Evolutionary conservation across 2,888 invertebrate genomes (phyloP), one percentile per base, ranked within the genome.

Genomic region (Pegoplata infirma): DNA sequence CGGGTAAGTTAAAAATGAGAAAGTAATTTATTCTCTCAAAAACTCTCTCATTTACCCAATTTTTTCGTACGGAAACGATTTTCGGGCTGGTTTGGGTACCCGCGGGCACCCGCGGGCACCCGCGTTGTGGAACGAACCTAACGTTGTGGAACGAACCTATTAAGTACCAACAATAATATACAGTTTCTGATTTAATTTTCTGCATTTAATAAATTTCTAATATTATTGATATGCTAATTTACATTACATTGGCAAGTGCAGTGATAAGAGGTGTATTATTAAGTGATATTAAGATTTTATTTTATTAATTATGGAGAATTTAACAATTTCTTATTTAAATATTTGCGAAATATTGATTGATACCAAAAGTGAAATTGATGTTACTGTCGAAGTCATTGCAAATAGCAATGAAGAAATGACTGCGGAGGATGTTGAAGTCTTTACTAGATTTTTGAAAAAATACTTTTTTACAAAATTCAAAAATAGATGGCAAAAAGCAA

Each of bases 161-260:
- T 61, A 61, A 47, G 47, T 61, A 47, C 8, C 32, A 61, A 61
- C 47, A 47, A 61, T 17, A 47, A 49, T 32, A 61, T 47, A 28
- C 46, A 47, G 61, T 61, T 47, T 61, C 61, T 61, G 61, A 61
- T 28, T 61, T 28, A 25, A 47, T 46, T 59, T 59, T 59, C 46
- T 59, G 46, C 59, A 59, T 59, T 59, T 59, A 46, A 44, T 46
- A 58, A 19, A 58, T 40, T 58, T 58, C n/a, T 58, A 58, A 58
- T 58, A 58, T 58, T 58, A 40, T 58, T 44, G 44, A 58, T 58
- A 44, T 40, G 58, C 40, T 40, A 40, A 58, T 56, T 56, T 56
- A 56, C 36, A 32, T 55, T 55, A 56, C 32, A 56, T 36, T 56
- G 36, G 40, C 46, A 46, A 46, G 46, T 46, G 46, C 49, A 49